Conservation (phyloP, 2,113 vertebrate species). For the Rhinolophus ferrumequinum region DNA sequence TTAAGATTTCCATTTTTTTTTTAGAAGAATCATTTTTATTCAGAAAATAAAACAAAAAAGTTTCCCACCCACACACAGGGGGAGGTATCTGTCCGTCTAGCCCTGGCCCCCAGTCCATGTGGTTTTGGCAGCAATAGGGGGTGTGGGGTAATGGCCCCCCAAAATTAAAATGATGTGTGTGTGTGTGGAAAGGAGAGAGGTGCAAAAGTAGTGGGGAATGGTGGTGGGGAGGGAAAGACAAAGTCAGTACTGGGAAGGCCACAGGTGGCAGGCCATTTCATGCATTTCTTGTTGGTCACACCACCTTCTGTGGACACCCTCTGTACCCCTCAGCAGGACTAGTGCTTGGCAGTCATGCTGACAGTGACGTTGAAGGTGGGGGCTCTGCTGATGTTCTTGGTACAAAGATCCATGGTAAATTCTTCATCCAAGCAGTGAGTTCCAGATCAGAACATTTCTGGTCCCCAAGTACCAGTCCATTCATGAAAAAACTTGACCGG, state of each 20-base stretch:
- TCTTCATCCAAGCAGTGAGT: slow-evolving; percentile 79
- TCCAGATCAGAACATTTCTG: slow-evolving; percentile 82
- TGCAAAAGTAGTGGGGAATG: neutral
- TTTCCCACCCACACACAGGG: neutral
- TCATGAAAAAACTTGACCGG: slow-evolving; percentile 76
- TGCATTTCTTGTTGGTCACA: slow-evolving; percentile 43
- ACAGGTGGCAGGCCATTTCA: slow-evolving; percentile 33
- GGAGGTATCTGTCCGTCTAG: neutral
- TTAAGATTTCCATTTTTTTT: slow-evolving; percentile 30
- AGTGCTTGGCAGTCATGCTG: slow-evolving; percentile 26
- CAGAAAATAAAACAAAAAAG: neutral
- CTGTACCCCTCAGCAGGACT: slow-evolving; percentile 45
- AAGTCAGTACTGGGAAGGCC: neutral
- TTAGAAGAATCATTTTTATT: neutral
- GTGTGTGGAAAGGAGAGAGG: neutral
- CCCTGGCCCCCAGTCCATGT: neutral
- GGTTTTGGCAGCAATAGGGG: neutral
- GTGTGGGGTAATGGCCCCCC: neutral
- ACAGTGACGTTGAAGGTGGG: slow-evolving; percentile 29
- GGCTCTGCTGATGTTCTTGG: neutral
- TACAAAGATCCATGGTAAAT: slow-evolving; percentile 77
- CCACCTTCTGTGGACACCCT: neutral
- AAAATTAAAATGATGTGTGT: neutral
- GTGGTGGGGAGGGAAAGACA: neutral
- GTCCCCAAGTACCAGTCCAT: slow-evolving; percentile 82